Percentiles rank a stretch among this genome's conserved stretches.
phyloP scores from a whole-genome alignment of 2,113 vertebrate genomes.

The Theristicus caerulescens region DNA sequence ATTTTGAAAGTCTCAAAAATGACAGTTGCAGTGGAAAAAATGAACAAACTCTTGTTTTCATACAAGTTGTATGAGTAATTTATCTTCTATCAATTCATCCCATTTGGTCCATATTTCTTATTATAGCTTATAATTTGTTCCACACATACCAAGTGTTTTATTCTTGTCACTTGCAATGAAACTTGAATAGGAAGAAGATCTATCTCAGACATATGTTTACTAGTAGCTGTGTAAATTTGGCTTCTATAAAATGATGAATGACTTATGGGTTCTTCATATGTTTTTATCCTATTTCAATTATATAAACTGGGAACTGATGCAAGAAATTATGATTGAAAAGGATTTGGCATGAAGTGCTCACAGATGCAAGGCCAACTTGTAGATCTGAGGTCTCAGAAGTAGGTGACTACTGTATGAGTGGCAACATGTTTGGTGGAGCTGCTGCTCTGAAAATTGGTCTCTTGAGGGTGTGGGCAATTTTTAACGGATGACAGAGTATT shows the following conservation, averaged over 20 bases:
- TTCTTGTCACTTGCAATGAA: not conserved
- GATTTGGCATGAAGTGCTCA: not conserved
- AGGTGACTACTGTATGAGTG: not conserved
- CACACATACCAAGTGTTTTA: not conserved
- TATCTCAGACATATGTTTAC: not conserved
- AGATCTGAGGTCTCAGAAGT: not conserved
- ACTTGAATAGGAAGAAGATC: not conserved
- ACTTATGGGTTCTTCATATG: not conserved
- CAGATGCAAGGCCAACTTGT: not conserved
- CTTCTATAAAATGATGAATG: not conserved
- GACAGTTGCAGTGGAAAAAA: not conserved
- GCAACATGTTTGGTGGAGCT: not conserved
- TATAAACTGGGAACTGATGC: not conserved
- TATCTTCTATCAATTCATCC: not conserved
- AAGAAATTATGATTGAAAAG: not conserved
- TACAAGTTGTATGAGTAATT: not conserved
- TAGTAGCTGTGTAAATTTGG: not conserved
- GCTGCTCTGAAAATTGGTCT: not conserved
- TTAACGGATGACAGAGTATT: not conserved
- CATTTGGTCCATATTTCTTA: not conserved
- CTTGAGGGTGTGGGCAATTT: not conserved
- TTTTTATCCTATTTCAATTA: not conserved
- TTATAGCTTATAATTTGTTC: not conserved
- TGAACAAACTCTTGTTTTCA: not conserved
- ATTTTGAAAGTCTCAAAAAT: not conserved